Evolutionary conservation across 30 jellyfish, hydroid and myxozoan genomes (phyloP).

Genomic region (Hydractinia echinata): DNA sequence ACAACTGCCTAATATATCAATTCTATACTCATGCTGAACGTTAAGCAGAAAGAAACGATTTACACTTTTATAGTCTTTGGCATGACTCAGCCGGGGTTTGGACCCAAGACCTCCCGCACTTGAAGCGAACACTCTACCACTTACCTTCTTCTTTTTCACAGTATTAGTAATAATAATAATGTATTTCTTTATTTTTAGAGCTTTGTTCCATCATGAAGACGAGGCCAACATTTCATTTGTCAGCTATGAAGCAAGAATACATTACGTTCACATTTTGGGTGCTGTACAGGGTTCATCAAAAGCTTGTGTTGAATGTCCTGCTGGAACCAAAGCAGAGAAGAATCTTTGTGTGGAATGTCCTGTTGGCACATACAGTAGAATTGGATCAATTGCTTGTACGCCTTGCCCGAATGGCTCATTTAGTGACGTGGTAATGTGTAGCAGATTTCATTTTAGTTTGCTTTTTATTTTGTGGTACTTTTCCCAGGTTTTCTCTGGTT

Average conservation of each 20-base stretch:
- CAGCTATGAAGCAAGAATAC: conserved; percentile 78
- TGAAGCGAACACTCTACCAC: too few species aligned
- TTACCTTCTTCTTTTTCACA: too few species aligned
- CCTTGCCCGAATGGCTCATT: conserved; percentile 59
- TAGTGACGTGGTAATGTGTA: conserved; percentile 33
- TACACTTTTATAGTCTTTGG: too few species aligned
- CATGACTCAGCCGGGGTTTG: too few species aligned
- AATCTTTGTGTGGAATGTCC: conserved; percentile 72
- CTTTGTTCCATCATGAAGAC: conserved; percentile 80
- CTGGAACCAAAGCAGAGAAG: conserved; percentile 57
- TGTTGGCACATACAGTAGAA: conserved; percentile 67
- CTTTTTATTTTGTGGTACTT: neutral
- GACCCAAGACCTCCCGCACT: too few species aligned
- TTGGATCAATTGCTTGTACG: conserved; percentile 54
- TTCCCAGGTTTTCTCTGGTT: neutral
- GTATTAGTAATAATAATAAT: too few species aligned
- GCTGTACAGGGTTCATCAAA: conserved; percentile 57
- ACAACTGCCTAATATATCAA: too few species aligned
- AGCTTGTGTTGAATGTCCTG: conserved; percentile 52
- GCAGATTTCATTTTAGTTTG: neutral
- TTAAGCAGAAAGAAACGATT: too few species aligned
- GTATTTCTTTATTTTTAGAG: conserved; percentile 30
- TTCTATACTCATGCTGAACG: too few species aligned
- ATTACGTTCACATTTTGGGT: conserved; percentile 54
- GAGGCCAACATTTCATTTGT: conserved; percentile 53